Percentiles rank a stretch among this genome's conserved stretches.
These are phyloP conservation scores for Drosophila nikananu DNA, from an alignment of 1,140 invertebrate species.

Conservation along the genomic window DNA sequence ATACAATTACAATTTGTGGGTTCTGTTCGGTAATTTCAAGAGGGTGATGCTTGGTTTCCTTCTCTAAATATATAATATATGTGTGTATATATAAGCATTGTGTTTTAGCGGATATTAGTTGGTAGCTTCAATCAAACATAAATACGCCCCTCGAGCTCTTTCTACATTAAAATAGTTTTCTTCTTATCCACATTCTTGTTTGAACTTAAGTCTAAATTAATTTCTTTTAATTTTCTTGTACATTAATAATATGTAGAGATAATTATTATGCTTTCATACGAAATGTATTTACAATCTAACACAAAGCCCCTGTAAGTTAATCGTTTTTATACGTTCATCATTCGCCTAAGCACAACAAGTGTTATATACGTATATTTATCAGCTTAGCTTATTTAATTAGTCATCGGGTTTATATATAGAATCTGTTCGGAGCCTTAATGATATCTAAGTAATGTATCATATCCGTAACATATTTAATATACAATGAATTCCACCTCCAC, in stretches of 20 bases:
- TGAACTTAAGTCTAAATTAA: conserved; percentile 37
- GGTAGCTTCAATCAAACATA: conserved; percentile 64
- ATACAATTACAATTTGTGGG: conserved; percentile 34
- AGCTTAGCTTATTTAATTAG: conserved; percentile 33
- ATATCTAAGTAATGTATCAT: conserved; percentile 22
- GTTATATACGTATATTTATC: conserved; percentile 22
- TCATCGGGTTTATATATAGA: conserved; percentile 51
- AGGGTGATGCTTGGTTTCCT: conserved; percentile 44
- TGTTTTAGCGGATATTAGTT: conserved; percentile 47
- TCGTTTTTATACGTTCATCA: conserved; percentile 56
- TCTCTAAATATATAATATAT: conserved; percentile 27
- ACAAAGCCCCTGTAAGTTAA: conserved; percentile 80
- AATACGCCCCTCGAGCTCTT: conserved; percentile 57
- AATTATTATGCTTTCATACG: conserved; percentile 31
- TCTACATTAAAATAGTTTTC: conserved; percentile 77
- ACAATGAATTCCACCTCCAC: conserved; percentile 48
- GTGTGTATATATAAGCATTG: conserved; percentile 22
- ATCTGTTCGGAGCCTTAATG: conserved; percentile 64
- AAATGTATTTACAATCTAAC: conserved; percentile 75
- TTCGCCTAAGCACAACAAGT: conserved; percentile 42
- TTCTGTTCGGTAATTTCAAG: conserved; percentile 43
- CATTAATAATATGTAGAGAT: conserved; percentile 50
- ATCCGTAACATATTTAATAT: conserved; percentile 59
- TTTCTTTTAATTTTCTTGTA: conserved; percentile 29
- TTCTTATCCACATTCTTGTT: conserved; percentile 46